Conservation (phyloP, 2,797 vertebrate genomes). For the Oophaga sylvatica region DNA sequence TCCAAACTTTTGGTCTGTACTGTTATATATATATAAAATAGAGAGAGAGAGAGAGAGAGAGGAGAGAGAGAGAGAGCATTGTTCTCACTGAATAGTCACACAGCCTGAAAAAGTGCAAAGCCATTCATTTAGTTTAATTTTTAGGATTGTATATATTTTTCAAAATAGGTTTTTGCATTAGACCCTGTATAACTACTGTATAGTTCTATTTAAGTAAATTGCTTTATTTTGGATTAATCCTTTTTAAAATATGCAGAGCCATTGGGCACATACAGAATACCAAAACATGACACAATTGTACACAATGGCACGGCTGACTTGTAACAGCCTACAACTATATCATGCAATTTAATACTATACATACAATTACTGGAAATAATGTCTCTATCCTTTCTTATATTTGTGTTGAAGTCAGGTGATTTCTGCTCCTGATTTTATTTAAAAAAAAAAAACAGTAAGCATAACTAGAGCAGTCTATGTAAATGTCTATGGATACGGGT, state of each 20-base stretch:
- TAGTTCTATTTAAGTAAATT: not conserved
- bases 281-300: not conserved
- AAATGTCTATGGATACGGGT: not conserved
- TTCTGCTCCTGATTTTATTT: not conserved
- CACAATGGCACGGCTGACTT: not conserved
- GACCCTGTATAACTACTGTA: not conserved
- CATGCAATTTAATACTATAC: not conserved
- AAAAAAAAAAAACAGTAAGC: not conserved
- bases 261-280: not conserved
- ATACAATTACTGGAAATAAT: not conserved
- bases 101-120: not conserved
- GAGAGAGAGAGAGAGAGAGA: no score
- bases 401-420: not conserved
- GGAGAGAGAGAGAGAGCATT: not conserved
- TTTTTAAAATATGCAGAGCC: not conserved
- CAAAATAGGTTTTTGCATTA: not conserved
- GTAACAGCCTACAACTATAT: not conserved
- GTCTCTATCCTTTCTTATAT: not conserved
- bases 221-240: not conserved
- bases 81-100: not conserved
- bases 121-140: not conserved
- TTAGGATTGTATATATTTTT: not conserved
- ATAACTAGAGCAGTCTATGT: not conserved
- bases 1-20: no score
- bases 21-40: no score